Conservation (phyloP, 2,113 vertebrate genomes). For the Corythornis cristatus region DNA sequence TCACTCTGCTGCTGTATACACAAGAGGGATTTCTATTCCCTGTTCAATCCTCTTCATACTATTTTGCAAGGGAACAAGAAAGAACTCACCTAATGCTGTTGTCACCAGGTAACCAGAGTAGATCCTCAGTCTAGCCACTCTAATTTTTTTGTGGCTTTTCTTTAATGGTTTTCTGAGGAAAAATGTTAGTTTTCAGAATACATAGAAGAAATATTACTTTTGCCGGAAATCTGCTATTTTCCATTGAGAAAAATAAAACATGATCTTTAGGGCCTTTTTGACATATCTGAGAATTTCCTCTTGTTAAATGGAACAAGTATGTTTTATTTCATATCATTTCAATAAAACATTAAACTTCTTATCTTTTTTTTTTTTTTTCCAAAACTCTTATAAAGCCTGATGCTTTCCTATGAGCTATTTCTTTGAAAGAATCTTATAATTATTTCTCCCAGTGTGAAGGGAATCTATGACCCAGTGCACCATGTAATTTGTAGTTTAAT, state of each 20-base stretch:
- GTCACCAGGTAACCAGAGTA: neutral
- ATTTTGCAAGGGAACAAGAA: neutral
- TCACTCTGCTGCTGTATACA: neutral
- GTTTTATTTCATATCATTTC: neutral
- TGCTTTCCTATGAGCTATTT: neutral
- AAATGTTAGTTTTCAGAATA: neutral
- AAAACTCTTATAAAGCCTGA: neutral
- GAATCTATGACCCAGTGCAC: neutral
- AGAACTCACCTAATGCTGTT: neutral
- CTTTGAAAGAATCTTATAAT: neutral
- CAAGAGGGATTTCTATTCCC: neutral
- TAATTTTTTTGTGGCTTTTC: neutral
- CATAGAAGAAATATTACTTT: neutral
- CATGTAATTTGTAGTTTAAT: neutral
- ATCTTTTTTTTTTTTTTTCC: neutral
- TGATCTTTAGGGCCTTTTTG: neutral
- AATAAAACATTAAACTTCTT: neutral
- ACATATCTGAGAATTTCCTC: neutral
- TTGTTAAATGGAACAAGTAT: neutral
- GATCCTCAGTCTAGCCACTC: neutral
- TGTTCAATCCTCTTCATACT: neutral
- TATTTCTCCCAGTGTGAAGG: neutral
- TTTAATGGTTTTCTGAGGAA: neutral
- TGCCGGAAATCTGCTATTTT: neutral
- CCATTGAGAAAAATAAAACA: neutral